phyloP scores from a whole-genome alignment of 2,888 invertebrate species.

The Diachrysia chrysitis region DNA sequence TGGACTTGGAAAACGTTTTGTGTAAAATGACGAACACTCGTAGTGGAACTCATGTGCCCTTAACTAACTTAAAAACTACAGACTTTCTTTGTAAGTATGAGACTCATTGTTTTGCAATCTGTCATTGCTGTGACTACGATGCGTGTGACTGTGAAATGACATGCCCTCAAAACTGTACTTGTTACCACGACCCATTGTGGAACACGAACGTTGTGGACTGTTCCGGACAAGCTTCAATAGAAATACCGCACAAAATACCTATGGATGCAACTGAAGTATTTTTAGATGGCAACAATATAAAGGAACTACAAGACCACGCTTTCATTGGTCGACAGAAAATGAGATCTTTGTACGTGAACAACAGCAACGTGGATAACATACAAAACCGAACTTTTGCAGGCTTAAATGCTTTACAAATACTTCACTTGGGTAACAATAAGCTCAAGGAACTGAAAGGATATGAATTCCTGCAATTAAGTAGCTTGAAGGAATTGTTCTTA shows the following conservation, averaged over 20 bases:
- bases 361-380: slow-evolving; percentile 94
- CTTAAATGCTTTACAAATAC: slow-evolving; percentile 92
- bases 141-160: slow-evolving; percentile 99
- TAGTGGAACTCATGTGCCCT: slow-evolving; percentile 93
- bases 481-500: slow-evolving; percentile 94
- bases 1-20: slow-evolving; percentile 96
- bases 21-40: slow-evolving; percentile 96
- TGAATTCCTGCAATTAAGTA: slow-evolving; percentile 95
- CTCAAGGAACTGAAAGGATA: slow-evolving; percentile 94
- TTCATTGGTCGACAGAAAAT: slow-evolving; percentile 97
- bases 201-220: slow-evolving; percentile 97
- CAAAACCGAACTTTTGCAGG: slow-evolving; percentile 98
- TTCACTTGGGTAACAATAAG: slow-evolving; percentile 96
- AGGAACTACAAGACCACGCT: slow-evolving; percentile 94
- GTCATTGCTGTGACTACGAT: slow-evolving; percentile 98
- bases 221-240: slow-evolving; percentile 93
- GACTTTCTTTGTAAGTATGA: slow-evolving; percentile 98
- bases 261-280: slow-evolving; percentile 98
- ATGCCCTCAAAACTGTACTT: slow-evolving; percentile 97
- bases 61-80: slow-evolving; percentile 93
- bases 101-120: slow-evolving; percentile 97
- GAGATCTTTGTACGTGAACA: slow-evolving; percentile 95
- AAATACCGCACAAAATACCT: slow-evolving; percentile 95
- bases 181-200: slow-evolving; percentile 98
- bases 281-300: slow-evolving; percentile 96